These are phyloP conservation scores for Caerostris extrusa DNA, from an alignment of 1,140 invertebrate genomes.

Conservation along the genomic window DNA sequence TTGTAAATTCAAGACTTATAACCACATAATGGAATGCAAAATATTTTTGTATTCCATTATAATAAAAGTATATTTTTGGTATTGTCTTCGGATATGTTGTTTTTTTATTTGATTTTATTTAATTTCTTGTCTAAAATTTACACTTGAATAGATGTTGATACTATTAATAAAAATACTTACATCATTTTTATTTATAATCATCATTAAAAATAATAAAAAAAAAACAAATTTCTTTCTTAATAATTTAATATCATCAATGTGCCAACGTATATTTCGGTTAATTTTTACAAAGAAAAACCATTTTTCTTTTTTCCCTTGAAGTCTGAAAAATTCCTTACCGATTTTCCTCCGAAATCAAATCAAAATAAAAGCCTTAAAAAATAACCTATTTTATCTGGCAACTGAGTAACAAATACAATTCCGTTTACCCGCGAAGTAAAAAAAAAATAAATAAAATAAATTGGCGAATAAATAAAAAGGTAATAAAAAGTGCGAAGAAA, in stretches of 20 bases:
- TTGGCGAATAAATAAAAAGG: slow-evolving; percentile 44
- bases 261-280: neutral
- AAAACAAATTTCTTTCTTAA: neutral
- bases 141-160: neutral
- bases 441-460: neutral
- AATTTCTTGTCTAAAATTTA: too few species aligned
- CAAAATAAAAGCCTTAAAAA: neutral
- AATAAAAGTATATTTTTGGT: too few species aligned
- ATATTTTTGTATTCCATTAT: too few species aligned
- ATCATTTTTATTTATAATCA: too few species aligned
- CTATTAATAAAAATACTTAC: neutral
- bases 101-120: too few species aligned
- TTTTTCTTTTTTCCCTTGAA: neutral
- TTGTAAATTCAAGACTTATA: too few species aligned
- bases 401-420: slow-evolving; percentile 50
- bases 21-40: too few species aligned
- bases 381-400: slow-evolving; percentile 40
- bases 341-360: slow-evolving; percentile 13
- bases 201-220: neutral
- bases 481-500: slow-evolving; percentile 12
- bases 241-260: neutral
- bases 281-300: neutral
- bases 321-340: slow-evolving; percentile 3
- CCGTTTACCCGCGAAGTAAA: neutral
- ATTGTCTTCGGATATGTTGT: too few species aligned